phyloP scores from a whole-genome alignment of 1,140 invertebrate genomes.

The Drosophila neocordata region DNA sequence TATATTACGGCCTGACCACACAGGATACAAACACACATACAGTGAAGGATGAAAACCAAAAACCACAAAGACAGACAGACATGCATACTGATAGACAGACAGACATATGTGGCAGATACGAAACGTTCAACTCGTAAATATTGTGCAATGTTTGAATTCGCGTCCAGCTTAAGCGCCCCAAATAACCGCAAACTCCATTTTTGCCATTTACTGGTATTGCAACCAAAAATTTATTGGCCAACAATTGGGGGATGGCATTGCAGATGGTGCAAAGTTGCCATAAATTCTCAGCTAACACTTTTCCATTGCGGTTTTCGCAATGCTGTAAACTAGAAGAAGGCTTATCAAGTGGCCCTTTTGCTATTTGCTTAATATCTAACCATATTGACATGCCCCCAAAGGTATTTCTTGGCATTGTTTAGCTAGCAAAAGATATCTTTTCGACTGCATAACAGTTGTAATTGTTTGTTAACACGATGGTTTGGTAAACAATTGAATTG shows the following conservation, averaged over 20 bases:
- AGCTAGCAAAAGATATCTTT: slow-evolving; percentile 30
- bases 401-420: slow-evolving; percentile 4
- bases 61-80: slow-evolving; percentile 30
- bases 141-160: slow-evolving; percentile 64
- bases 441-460: slow-evolving; percentile 62
- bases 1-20: slow-evolving; percentile 46
- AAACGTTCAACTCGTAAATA: slow-evolving; percentile 66
- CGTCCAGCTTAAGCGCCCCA: slow-evolving; percentile 64
- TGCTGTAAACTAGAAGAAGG: slow-evolving; percentile 41
- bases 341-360: slow-evolving; percentile 39
- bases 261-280: slow-evolving; percentile 64
- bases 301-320: slow-evolving; percentile 57
- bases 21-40: slow-evolving; percentile 31
- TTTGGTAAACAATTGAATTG: slow-evolving; percentile 72
- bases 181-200: slow-evolving; percentile 32
- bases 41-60: slow-evolving; percentile 5
- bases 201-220: slow-evolving; percentile 45
- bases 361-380: slow-evolving; percentile 56
- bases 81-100: slow-evolving; percentile 34
- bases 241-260: slow-evolving; percentile 2
- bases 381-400: slow-evolving; percentile 37
- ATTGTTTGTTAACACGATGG: slow-evolving; percentile 79
- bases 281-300: slow-evolving; percentile 76
- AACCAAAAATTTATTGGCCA: slow-evolving; percentile 63
- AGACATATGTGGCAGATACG: slow-evolving; percentile 10